Conservation (phyloP, 2,888 invertebrate genomes). For the Aspidapion aeneum region DNA sequence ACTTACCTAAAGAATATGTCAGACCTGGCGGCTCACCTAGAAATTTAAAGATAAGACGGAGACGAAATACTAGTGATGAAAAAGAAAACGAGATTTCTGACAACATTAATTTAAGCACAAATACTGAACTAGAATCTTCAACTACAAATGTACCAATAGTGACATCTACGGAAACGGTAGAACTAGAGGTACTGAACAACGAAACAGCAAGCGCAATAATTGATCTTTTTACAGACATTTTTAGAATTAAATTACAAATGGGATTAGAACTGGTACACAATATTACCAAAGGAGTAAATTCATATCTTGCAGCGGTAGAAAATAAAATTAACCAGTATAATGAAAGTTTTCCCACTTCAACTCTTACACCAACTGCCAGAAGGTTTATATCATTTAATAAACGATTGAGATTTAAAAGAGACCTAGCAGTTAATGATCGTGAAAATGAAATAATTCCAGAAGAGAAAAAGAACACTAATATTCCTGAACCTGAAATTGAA, state of each 20-base stretch:
- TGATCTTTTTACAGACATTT: slow-evolving; percentile 58
- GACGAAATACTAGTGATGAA: slow-evolving; percentile 19
- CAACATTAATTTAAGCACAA: neutral
- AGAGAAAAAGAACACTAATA: neutral
- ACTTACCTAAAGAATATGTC: slow-evolving; percentile 13
- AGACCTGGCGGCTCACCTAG: slow-evolving; percentile 17
- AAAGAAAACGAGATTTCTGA: slow-evolving; percentile 18
- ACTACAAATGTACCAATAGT: slow-evolving; percentile 22
- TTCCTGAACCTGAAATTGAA: neutral
- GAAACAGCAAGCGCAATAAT: slow-evolving; percentile 46
- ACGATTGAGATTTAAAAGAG: neutral
- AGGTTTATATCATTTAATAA: slow-evolving; percentile 26
- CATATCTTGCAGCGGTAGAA: slow-evolving; percentile 57
- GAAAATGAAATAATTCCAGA: slow-evolving; percentile 8
- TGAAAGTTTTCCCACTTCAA: slow-evolving; percentile 1
- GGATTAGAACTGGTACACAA: slow-evolving; percentile 65
- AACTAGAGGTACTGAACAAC: slow-evolving; percentile 29
- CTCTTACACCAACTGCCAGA: neutral
- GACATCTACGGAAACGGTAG: slow-evolving; percentile 21
- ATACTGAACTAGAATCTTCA: slow-evolving; percentile 18
- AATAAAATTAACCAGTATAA: neutral
- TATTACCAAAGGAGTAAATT: slow-evolving; percentile 63
- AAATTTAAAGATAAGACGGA: slow-evolving; percentile 24
- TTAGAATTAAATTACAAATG: slow-evolving; percentile 65
- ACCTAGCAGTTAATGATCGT: neutral